A percentile compares a stretch with the other conserved stretches of the same genome.
These are phyloP conservation scores for Apogon hyalosoma DNA, from an alignment of 2,797 vertebrate species.

Conservation along the genomic window DNA sequence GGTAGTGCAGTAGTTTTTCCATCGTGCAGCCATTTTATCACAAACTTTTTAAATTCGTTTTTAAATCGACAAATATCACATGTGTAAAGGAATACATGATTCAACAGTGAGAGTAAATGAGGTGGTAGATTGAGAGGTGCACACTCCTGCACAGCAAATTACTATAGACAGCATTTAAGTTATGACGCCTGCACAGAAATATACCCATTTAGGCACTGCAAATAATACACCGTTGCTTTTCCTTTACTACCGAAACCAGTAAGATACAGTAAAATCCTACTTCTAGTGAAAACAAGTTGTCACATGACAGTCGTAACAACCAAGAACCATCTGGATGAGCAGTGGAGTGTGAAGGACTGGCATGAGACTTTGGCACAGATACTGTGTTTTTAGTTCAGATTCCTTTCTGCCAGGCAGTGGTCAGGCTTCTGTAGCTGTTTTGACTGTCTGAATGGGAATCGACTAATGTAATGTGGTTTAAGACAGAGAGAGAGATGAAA, in stretches of 20 bases:
- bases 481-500: slow-evolving; percentile 3
- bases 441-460: slow-evolving; percentile 10
- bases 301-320: slow-evolving; percentile 10
- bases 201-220: too few relatives aligned
- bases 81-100: too few relatives aligned
- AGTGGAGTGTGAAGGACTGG: slow-evolving; percentile 20
- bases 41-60: too few relatives aligned
- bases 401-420: slow-evolving; percentile 32
- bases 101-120: too few relatives aligned
- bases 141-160: too few relatives aligned
- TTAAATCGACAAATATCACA: too few relatives aligned
- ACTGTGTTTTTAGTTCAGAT: slow-evolving; percentile 45
- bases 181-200: background rate
- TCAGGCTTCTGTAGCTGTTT: slow-evolving; percentile 19
- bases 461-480: slow-evolving; percentile 5
- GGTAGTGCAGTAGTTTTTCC: too few relatives aligned
- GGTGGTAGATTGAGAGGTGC: too few relatives aligned
- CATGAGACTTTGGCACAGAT: background rate
- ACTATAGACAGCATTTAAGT: too few relatives aligned
- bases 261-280: too few relatives aligned
- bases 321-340: background rate
- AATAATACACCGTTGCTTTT: background rate
- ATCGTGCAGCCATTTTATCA: too few relatives aligned
- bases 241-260: background rate
- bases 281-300: slow-evolving; percentile 28